A percentile compares a stretch with the other conserved stretches of the same genome.
Evolutionary conservation across 2,113 vertebrate species (phyloP).

Genomic region (Brachionichthys hirsutus): DNA sequence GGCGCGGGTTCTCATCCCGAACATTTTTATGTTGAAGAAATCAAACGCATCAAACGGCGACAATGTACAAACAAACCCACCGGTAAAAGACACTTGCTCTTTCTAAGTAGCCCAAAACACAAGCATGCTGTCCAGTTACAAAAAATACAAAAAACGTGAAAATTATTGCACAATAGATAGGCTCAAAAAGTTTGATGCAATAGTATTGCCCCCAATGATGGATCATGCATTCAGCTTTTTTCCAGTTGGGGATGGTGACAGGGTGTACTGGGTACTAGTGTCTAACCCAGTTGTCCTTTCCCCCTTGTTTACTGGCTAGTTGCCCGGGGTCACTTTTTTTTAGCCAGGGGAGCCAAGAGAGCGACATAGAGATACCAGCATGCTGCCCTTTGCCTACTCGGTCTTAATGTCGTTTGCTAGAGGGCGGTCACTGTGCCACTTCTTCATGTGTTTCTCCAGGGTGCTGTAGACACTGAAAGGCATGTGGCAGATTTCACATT

Average conservation of each 20-base stretch:
- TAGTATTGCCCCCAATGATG: slow-evolving; percentile 91
- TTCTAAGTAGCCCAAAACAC: slow-evolving; percentile 92
- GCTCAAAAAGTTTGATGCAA: slow-evolving; percentile 98
- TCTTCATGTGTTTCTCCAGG: slow-evolving; percentile 99
- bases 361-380: slow-evolving; percentile 36
- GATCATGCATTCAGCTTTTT: slow-evolving; percentile 96
- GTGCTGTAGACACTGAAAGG: slow-evolving; percentile 99
- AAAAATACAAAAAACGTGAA: slow-evolving; percentile 97
- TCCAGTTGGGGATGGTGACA: slow-evolving; percentile 65
- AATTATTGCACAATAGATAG: slow-evolving; percentile 99
- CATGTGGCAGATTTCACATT: slow-evolving; percentile 99
- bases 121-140: slow-evolving; percentile 94
- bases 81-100: slow-evolving; percentile 84
- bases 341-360: slow-evolving; percentile 61
- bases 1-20: slow-evolving; percentile 82
- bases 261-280: slow-evolving; percentile 81
- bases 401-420: slow-evolving; percentile 98
- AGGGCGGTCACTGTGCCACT: slow-evolving; percentile 98
- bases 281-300: slow-evolving; percentile 81
- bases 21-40: slow-evolving; percentile 69
- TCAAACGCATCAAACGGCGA: slow-evolving; percentile 87
- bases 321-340: slow-evolving; percentile 61
- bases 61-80: slow-evolving; percentile 90
- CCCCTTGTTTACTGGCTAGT: slow-evolving; percentile 59
- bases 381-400: slow-evolving; percentile 86